These are phyloP conservation scores for Podarcis lilfordi DNA, from an alignment of 2,797 vertebrate genomes.

Conservation along the genomic window DNA sequence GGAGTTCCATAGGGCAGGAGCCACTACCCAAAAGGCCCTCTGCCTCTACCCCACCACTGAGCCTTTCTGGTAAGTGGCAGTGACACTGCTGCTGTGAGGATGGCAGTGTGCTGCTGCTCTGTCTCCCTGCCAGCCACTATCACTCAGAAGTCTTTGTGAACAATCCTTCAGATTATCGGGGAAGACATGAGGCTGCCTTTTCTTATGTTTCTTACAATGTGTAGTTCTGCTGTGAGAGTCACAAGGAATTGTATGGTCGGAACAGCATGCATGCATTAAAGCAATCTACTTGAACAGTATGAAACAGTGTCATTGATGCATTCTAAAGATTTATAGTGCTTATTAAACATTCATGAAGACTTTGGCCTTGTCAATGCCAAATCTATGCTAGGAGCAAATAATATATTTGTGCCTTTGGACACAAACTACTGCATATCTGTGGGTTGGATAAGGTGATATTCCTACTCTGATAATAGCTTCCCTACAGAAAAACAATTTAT, in stretches of 20 bases:
- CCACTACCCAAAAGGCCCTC: too few relatives aligned
- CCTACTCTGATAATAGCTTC: neutral
- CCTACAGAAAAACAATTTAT: neutral
- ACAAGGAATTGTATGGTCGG: neutral
- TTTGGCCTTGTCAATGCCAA: neutral
- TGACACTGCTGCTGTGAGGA: too few relatives aligned
- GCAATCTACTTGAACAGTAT: neutral
- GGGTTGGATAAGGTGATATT: neutral
- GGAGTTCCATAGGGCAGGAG: too few relatives aligned
- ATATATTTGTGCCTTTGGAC: neutral
- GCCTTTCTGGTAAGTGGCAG: too few relatives aligned
- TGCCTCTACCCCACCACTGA: too few relatives aligned
- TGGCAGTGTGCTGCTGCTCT: too few relatives aligned
- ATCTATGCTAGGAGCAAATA: neutral
- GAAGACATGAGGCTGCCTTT: neutral
- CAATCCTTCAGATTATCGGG: neutral
- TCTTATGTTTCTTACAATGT: neutral
- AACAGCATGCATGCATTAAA: constrained; percentile 8
- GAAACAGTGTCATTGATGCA: neutral
- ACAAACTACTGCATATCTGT: neutral
- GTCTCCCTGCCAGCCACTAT: too few relatives aligned
- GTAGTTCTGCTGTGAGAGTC: neutral
- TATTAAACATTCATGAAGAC: neutral
- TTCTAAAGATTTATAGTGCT: constrained; percentile 2
- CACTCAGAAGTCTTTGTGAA: neutral